phyloP scores from a whole-genome alignment of 2,888 invertebrate species.

The Branchinecta sandiegonensis region DNA sequence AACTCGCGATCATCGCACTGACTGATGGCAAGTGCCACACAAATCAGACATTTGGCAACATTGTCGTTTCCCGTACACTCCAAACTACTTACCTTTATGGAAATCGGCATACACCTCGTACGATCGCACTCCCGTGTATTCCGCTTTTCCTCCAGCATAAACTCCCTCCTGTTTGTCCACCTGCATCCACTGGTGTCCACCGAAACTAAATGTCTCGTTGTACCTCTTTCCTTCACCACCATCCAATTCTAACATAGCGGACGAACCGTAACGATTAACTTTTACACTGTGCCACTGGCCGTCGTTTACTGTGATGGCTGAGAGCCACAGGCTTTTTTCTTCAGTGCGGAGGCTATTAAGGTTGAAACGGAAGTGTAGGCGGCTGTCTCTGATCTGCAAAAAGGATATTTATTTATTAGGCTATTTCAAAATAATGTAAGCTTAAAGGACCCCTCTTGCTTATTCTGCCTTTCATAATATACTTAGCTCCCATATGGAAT shows the following conservation, averaged over 20 bases:
- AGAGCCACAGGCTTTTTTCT: slow-evolving; percentile 76
- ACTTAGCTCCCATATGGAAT: too few species aligned
- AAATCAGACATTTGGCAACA: too few species aligned
- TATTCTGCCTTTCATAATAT: too few species aligned
- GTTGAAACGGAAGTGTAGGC: slow-evolving; percentile 80
- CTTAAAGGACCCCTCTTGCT: too few species aligned
- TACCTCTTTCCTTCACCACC: slow-evolving; percentile 86
- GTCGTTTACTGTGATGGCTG: slow-evolving; percentile 77
- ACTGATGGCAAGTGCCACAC: too few species aligned
- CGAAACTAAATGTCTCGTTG: slow-evolving; percentile 79
- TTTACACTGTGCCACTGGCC: slow-evolving; percentile 94
- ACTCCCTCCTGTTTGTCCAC: slow-evolving; percentile 90
- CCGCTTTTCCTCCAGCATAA: slow-evolving; percentile 87
- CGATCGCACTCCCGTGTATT: slow-evolving; percentile 81
- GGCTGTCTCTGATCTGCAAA: slow-evolving; percentile 66
- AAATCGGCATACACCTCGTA: slow-evolving; percentile 90
- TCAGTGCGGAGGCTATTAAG: slow-evolving; percentile 78
- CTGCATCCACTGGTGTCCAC: slow-evolving; percentile 77
- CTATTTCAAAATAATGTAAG: neutral
- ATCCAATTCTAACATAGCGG: slow-evolving; percentile 79
- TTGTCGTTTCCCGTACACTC: too few species aligned
- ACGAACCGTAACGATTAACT: slow-evolving; percentile 63
- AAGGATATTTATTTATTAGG: slow-evolving; percentile 19
- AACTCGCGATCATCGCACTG: too few species aligned
- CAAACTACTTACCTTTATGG: slow-evolving; percentile 54